Base-by-base conservation (phyloP, 2,113 vertebrate genomes). In the Ceratotherium simum region DNA sequence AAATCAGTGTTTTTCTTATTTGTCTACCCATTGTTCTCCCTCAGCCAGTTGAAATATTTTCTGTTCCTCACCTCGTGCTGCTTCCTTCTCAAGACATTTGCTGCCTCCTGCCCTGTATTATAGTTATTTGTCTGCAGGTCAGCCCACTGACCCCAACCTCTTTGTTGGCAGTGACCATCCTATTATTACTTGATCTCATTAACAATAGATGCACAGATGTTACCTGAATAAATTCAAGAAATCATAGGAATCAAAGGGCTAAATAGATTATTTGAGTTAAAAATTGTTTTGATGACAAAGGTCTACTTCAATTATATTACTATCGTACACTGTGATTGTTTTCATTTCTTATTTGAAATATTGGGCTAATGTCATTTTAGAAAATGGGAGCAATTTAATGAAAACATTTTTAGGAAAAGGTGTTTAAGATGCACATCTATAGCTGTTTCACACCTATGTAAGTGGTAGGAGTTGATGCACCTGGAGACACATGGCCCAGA, bases 21-120 rank as follows among this genome's bases (percentile, higher is more conserved):
- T 48, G 27, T 33, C n/a, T 16, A 2, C 5, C 6, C 17, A 39
- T 25, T 6, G 48, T 1, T 36, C 17, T 23, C 46, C 70, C 33
- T 18, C 1, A 8, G 25, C 16, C 5, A 18, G 10, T 1, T 3
- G n/a, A 20, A 20, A 11, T 12, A 8, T 16, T 39, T 54, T 11
- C 46, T 62, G 5, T 14, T 90, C 60, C 79, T 20, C 36, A 46
- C 0, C 8, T 39, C 2, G 1, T 3, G 5, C 17, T 25, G 20
- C 13, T 72, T 48, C 25, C 51, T 51, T 62, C 76, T 58, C 27
- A 33, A 62, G 64, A 51, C 56, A 48, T 21, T n/a, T 8, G 18
- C 31, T 79, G 5, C 36, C 54, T 73, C 36, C 81, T 39, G 46
- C 20, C 27, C 0, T 5, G 11, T 2, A 0, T 0, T 25, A 13